phyloP scores from a whole-genome alignment of 2,113 vertebrate species.

The Mus musculus region DNA sequence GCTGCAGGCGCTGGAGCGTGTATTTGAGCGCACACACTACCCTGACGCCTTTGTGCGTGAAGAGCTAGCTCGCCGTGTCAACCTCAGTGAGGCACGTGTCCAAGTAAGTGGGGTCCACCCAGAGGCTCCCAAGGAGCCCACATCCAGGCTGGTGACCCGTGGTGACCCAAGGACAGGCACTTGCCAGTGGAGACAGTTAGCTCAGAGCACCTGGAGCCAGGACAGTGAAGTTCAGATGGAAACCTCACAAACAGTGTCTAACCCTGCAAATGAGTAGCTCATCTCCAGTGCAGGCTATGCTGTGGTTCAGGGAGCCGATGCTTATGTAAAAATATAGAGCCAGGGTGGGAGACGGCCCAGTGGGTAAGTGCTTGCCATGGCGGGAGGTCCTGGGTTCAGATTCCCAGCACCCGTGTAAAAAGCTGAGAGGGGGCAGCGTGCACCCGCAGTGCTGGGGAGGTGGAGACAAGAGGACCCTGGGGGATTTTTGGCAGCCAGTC shows the following conservation, averaged over 20 bases:
- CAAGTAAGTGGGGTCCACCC: constrained; percentile 84
- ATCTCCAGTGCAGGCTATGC: background rate
- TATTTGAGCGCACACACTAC: constrained; percentile 91
- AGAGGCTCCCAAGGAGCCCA: background rate
- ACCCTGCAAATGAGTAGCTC: background rate
- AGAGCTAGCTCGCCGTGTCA: constrained; percentile 90
- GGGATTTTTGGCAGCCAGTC: background rate
- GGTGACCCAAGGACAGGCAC: rapidly evolving
- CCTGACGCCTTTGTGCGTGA: constrained; percentile 90
- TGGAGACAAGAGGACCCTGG: background rate
- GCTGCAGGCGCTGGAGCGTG: constrained; percentile 90
- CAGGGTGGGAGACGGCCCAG: background rate
- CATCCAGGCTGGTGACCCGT: background rate
- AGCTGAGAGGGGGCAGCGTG: too few relatives aligned
- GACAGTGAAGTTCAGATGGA: background rate
- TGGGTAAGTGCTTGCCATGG: background rate
- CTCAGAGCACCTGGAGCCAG: background rate
- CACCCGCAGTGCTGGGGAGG: too few relatives aligned
- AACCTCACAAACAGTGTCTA: background rate
- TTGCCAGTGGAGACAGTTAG: background rate
- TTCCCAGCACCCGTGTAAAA: background rate
- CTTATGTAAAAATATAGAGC: background rate
- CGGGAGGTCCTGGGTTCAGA: background rate
- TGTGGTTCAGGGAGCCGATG: rapidly evolving
- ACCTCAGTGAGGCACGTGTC: constrained; percentile 91